A percentile compares a stretch with the other conserved stretches of the same genome.
These are phyloP conservation scores for Leptothorax acervorum DNA, from an alignment of 2,888 invertebrate genomes.

Conservation along the genomic window DNA sequence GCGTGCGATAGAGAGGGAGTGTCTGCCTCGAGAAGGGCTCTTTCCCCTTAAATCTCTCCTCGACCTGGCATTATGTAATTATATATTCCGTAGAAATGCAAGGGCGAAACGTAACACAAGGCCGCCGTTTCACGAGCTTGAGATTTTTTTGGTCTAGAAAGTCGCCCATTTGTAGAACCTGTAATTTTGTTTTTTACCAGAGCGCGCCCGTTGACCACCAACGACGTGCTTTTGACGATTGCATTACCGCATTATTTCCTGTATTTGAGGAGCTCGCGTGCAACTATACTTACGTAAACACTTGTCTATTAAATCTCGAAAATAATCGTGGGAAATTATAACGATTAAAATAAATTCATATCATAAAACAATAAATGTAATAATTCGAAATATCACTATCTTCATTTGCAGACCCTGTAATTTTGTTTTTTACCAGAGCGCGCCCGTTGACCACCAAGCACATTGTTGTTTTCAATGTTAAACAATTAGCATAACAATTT, in stretches of 20 bases:
- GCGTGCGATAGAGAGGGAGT: constrained; percentile 66
- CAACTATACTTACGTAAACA: neutral
- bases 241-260: constrained; percentile 25
- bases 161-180: constrained; percentile 48
- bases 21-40: constrained; percentile 63
- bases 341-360: neutral
- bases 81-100: constrained; percentile 79
- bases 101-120: constrained; percentile 68
- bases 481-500: neutral
- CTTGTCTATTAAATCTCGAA: neutral
- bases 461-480: neutral
- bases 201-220: constrained; percentile 10
- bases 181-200: constrained; percentile 58
- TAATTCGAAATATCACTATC: neutral
- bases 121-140: constrained; percentile 18
- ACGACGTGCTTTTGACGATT: constrained; percentile 26
- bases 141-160: constrained; percentile 35
- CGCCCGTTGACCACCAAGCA: neutral
- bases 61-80: constrained; percentile 80
- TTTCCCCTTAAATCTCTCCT: constrained; percentile 73
- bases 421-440: constrained; percentile 51
- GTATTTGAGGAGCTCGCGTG: constrained; percentile 1
- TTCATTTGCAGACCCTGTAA: constrained; percentile 55
- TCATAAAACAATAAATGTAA: neutral
- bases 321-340: neutral